phyloP scores from a whole-genome alignment of 1,140 invertebrate genomes.

The Drosophila tani region DNA sequence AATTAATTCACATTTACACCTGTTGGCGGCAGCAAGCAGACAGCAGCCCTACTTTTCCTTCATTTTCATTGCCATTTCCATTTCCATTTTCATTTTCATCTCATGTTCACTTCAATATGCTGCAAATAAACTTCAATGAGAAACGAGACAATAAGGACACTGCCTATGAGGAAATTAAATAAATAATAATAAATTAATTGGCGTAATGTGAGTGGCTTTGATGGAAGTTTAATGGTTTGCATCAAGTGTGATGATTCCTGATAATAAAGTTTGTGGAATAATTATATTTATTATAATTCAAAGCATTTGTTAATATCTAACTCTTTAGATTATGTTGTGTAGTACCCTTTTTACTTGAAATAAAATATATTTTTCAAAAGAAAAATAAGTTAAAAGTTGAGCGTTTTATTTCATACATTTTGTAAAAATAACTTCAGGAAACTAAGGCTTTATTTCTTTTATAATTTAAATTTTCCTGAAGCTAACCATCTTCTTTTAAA shows the following conservation, averaged over 20 bases:
- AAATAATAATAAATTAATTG: constrained; percentile 9
- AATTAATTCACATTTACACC: constrained; percentile 85
- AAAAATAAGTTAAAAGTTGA: no score
- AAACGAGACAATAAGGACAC: constrained; percentile 22
- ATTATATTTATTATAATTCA: no score
- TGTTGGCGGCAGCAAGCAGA: constrained; percentile 70
- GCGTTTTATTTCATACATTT: no score
- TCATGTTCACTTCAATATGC: constrained; percentile 68
- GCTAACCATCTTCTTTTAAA: no score
- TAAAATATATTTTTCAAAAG: no score
- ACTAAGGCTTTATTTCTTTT: no score
- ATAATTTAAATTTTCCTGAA: no score
- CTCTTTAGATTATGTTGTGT: no score
- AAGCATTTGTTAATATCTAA: no score
- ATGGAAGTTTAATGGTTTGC: not conserved
- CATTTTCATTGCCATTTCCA: constrained; percentile 46
- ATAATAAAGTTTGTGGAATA: not conserved
- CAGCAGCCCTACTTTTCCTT: constrained; percentile 34
- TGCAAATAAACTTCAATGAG: constrained; percentile 60
- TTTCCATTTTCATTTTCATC: constrained; percentile 43
- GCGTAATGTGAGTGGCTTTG: not conserved
- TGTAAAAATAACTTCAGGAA: no score
- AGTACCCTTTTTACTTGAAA: no score
- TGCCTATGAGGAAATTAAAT: constrained; percentile 1
- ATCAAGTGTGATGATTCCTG: not conserved